Base-by-base conservation (phyloP, 2,888 invertebrate genomes). In the Electrophaes corylata region DNA sequence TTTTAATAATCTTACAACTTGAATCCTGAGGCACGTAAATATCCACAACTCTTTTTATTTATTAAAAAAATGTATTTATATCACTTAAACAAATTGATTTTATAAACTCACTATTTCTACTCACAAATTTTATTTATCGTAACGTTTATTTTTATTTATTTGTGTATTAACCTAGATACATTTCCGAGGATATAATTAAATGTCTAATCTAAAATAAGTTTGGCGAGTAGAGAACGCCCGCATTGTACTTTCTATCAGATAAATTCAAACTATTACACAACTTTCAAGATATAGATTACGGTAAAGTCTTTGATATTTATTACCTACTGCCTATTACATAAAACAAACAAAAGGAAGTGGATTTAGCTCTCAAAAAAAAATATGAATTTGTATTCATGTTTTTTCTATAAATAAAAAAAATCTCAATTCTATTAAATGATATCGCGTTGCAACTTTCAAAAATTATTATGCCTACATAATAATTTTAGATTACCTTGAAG, bases 221-320 rank as follows among this genome's bases (percentile, higher is more conserved):
- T 67, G 66, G 69, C 65, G 62, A 70, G 67, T 71, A 70, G 62
- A 69, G 51, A 66, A 68, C 66, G 73, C 65, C 46, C 70, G 57
- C 52, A 74, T 75, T 76, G 69, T 76, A 86, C 88, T 90, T 90
- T 90, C 88, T 83, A 89, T 88, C 88, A 77, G 87, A 89, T 89
- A 89, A 78, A 70, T 53, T 35, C 40, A 66, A 75, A 75, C 73
- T 73, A 82, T 84, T 84, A 81, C 79, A 76, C 73, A 82, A 82
- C 76, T 62, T 48, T 56, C 63, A 72, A 76, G 75, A 75, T 75
- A 73, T 33, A 78, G 78, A 79, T 80, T 77, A 78, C 73, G 72
- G 72, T 72, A 72, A 71, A 76, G 68, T 71, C 66, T 69, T 72
- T 63, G 64, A 70, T 69, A 75, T 65, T 65, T 72, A 65, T 72